These are phyloP conservation scores for Magallana gigas DNA, from an alignment of 1,140 invertebrate species.

Conservation along the genomic window DNA sequence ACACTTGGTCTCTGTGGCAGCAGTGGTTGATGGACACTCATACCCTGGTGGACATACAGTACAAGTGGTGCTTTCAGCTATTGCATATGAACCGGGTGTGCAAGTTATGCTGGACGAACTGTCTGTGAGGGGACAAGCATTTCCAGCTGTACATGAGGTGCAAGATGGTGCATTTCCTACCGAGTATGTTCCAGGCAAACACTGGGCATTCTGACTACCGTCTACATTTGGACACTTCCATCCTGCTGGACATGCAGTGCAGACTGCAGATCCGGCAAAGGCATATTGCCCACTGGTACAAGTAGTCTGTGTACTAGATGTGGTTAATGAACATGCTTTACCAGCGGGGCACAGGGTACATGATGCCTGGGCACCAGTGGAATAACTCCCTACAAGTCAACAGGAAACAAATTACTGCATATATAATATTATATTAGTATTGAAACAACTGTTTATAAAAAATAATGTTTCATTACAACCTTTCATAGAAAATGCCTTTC, in stretches of 20 bases:
- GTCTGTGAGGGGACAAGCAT: slow-evolving; percentile 70
- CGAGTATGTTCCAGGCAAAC: slow-evolving; percentile 67
- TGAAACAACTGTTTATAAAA: not conserved
- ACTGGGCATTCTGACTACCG: slow-evolving; percentile 67
- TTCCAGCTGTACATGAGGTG: slow-evolving; percentile 71
- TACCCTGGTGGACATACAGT: slow-evolving; percentile 74
- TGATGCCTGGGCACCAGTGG: slow-evolving; percentile 61
- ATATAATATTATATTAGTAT: not conserved
- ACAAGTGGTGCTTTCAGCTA: slow-evolving; percentile 66
- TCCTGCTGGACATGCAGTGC: slow-evolving; percentile 64
- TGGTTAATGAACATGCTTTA: slow-evolving; percentile 63
- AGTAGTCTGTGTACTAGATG: slow-evolving; percentile 49
- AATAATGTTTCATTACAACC: too few species aligned
- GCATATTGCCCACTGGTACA: slow-evolving; percentile 66
- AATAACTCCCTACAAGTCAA: slow-evolving; percentile 72
- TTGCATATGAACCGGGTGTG: slow-evolving; percentile 61
- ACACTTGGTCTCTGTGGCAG: slow-evolving; percentile 66
- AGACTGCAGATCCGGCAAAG: slow-evolving; percentile 57
- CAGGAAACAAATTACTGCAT: not conserved
- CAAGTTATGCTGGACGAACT: slow-evolving; percentile 64
- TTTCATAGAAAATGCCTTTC: not conserved
- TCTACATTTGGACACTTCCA: slow-evolving; percentile 69
- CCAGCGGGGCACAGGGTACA: slow-evolving; percentile 71
- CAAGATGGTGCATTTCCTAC: slow-evolving; percentile 62
- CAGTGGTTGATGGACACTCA: slow-evolving; percentile 67